These are phyloP conservation scores for Himalopsyche anomala DNA, from an alignment of 2,888 invertebrate genomes.

Conservation along the genomic window DNA sequence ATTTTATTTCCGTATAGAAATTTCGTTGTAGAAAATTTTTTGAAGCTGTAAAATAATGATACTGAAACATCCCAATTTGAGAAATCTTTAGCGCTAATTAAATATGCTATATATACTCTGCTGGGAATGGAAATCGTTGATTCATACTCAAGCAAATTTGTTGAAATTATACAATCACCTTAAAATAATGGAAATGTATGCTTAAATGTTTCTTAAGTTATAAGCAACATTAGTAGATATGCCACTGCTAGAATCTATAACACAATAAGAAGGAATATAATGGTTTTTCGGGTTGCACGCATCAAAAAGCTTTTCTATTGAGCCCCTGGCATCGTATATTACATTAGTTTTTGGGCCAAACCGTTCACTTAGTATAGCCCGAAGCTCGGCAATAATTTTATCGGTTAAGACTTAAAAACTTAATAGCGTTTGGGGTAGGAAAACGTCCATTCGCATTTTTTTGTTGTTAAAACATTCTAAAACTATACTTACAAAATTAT, in stretches of 20 bases:
- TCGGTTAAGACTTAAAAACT: slow-evolving; percentile 60
- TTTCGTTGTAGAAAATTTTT: no score
- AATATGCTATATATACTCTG: no score
- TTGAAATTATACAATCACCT: no score
- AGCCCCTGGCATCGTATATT: slow-evolving; percentile 45
- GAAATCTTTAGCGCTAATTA: no score
- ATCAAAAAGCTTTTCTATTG: slow-evolving; percentile 52
- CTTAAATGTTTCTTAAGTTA: no score
- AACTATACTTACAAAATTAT: slow-evolving; percentile 48
- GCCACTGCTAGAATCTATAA: slow-evolving; percentile 13
- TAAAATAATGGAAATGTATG: no score
- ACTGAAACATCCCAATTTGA: no score
- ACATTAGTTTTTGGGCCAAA: slow-evolving; percentile 55
- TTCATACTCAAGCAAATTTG: no score
- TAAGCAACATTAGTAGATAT: neutral
- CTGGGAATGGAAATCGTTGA: no score
- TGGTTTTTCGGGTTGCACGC: slow-evolving; percentile 46
- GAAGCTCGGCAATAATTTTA: slow-evolving; percentile 43
- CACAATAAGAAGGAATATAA: slow-evolving; percentile 1
- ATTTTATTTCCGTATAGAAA: no score
- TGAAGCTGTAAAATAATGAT: no score
- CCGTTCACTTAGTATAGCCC: slow-evolving; percentile 52
- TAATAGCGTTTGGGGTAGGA: slow-evolving; percentile 57
- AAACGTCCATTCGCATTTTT: slow-evolving; percentile 59
- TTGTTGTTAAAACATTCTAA: slow-evolving; percentile 45